These are phyloP conservation scores for Hypercompe scribonia DNA, from an alignment of 2,888 invertebrate genomes.

Conservation along the genomic window DNA sequence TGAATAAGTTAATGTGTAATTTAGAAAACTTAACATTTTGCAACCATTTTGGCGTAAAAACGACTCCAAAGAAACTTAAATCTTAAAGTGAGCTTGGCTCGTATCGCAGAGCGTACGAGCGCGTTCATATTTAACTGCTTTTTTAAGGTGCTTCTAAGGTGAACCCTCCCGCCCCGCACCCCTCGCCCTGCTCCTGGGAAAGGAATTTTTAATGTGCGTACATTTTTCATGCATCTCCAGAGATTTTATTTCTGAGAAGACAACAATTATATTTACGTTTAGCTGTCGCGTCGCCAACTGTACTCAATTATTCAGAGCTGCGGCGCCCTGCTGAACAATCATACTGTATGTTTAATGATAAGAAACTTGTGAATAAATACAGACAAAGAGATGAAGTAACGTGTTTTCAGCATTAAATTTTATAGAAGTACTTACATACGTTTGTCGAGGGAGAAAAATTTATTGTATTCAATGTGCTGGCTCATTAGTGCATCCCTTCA, in stretches of 20 bases:
- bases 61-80: constrained; percentile 21
- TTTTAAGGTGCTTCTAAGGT: constrained; percentile 38
- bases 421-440: background rate
- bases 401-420: background rate
- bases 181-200: constrained; percentile 24
- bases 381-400: background rate
- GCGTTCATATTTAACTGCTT: constrained; percentile 55
- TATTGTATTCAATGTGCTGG: background rate
- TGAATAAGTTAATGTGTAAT: background rate
- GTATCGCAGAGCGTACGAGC: constrained; percentile 30
- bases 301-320: constrained; percentile 15
- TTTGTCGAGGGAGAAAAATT: background rate
- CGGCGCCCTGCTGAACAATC: constrained; percentile 9
- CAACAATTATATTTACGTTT: constrained; percentile 46
- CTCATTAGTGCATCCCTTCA: background rate
- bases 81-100: constrained; percentile 25
- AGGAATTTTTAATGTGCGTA: constrained; percentile 50
- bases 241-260: constrained; percentile 47
- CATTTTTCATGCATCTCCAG: constrained; percentile 48
- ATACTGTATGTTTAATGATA: constrained; percentile 8
- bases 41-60: constrained; percentile 1
- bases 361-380: background rate
- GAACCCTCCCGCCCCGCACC: constrained; percentile 6
- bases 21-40: background rate
- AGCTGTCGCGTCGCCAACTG: constrained; percentile 7